Conservation (phyloP, 2,888 invertebrate genomes). For the Tribolium freemani region DNA sequence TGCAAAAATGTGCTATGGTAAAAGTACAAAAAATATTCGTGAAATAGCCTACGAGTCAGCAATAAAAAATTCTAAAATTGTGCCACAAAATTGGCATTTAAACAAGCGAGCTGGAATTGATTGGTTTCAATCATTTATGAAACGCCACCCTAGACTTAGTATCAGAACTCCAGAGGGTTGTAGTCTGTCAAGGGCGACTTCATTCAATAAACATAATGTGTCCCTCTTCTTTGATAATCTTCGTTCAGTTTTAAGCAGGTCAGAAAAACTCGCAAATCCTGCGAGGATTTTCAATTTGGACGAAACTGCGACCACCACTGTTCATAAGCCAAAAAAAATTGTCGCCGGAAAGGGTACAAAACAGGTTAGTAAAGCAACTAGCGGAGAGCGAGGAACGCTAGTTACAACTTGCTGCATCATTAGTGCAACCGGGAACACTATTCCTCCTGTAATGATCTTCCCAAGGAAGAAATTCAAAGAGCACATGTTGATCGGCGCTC, state of each 20-base stretch:
- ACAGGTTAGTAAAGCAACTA: constrained; percentile 54
- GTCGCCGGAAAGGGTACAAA: constrained; percentile 39
- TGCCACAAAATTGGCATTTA: too few relatives aligned
- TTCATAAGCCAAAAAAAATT: constrained; percentile 50
- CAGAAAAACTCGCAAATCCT: constrained; percentile 55
- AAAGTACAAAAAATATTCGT: too few relatives aligned
- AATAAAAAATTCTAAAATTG: too few relatives aligned
- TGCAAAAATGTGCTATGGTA: too few relatives aligned
- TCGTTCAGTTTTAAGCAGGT: constrained; percentile 45
- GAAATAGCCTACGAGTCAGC: too few relatives aligned
- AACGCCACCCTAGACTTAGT: constrained; percentile 61
- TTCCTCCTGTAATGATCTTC: constrained; percentile 63
- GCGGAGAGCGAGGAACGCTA: constrained; percentile 54
- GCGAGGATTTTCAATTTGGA: constrained; percentile 54
- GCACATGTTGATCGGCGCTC: constrained; percentile 43
- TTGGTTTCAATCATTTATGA: constrained; percentile 63
- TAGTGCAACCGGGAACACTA: constrained; percentile 59
- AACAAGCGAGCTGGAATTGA: constrained; percentile 37
- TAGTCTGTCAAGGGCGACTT: constrained; percentile 57
- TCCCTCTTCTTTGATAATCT: constrained; percentile 48
- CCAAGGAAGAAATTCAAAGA: constrained; percentile 56
- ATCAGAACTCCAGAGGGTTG: constrained; percentile 48
- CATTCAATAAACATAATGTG: constrained; percentile 59
- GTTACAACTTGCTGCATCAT: constrained; percentile 61
- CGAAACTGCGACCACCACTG: constrained; percentile 58